Conservation (phyloP, 2,888 invertebrate genomes). For the Erpobdella octoculata region DNA sequence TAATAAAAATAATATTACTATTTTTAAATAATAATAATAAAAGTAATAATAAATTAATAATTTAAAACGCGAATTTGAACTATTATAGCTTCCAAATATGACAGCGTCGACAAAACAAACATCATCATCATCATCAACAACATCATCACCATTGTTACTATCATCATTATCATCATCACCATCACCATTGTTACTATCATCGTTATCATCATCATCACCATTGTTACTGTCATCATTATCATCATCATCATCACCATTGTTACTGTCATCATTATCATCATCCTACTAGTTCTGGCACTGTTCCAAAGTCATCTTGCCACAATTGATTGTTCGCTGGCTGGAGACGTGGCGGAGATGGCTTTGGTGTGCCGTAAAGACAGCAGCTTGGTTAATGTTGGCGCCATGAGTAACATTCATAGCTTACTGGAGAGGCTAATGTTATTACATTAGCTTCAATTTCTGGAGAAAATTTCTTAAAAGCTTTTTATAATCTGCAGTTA, state of each 20-base stretch:
- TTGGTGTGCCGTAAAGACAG: too few species aligned
- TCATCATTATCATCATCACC: neutral
- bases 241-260: neutral
- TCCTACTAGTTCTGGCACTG: too few species aligned
- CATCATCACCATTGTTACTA: neutral
- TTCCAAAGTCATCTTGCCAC: too few species aligned
- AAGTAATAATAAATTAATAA: neutral
- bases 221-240: neutral
- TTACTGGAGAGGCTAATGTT: too few species aligned
- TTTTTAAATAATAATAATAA: neutral
- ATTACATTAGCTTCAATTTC: too few species aligned
- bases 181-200: slow-evolving; percentile 13
- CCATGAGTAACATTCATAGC: too few species aligned
- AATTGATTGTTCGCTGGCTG: too few species aligned
- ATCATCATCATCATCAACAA: slow-evolving; percentile 3
- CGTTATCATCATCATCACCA: slow-evolving; percentile 6
- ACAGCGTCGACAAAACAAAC: neutral
- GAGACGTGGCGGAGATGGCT: too few species aligned
- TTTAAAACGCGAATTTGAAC: neutral
- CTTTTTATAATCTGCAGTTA: too few species aligned
- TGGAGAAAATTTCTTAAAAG: too few species aligned
- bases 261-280: neutral
- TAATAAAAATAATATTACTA: too few species aligned
- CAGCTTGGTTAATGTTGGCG: too few species aligned
- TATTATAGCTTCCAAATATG: neutral